Percentiles rank a stretch among this genome's conserved stretches.
These are phyloP conservation scores for Malachius bipustulatus DNA, from an alignment of 2,888 invertebrate genomes.

Conservation along the genomic window DNA sequence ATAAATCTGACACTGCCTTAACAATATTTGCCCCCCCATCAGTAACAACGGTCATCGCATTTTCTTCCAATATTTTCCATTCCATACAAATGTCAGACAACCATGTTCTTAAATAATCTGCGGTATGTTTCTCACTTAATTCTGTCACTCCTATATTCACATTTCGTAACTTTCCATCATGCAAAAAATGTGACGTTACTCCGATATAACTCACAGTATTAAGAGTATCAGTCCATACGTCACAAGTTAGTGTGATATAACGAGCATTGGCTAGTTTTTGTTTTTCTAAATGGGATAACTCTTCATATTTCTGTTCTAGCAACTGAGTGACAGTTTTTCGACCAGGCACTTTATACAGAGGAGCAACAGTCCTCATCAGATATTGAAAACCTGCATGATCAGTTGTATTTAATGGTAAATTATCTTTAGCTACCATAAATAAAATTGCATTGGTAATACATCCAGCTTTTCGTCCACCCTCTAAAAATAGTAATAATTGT, in stretches of 20 bases:
- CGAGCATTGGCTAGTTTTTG: background rate
- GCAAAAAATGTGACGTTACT: no score
- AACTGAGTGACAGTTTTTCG: background rate
- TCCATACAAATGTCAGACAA: no score
- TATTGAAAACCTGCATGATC: background rate
- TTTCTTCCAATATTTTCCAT: no score
- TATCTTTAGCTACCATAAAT: background rate
- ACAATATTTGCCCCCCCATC: no score
- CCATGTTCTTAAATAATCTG: no score
- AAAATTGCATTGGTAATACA: background rate
- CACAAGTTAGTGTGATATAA: background rate
- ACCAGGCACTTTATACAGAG: background rate
- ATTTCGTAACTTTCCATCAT: no score
- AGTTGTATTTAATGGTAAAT: conserved; percentile 3
- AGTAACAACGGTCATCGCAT: no score
- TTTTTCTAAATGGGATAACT: background rate
- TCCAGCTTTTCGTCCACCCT: background rate
- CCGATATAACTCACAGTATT: conserved; percentile 4
- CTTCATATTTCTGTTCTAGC: conserved; percentile 1
- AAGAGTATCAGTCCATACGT: background rate
- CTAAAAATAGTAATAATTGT: background rate
- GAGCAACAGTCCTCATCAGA: background rate
- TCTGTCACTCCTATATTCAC: no score
- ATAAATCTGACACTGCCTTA: no score
- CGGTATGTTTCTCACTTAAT: no score